Base-by-base conservation (phyloP, 1,140 invertebrate genomes). In the Drosophila rhopaloa region DNA sequence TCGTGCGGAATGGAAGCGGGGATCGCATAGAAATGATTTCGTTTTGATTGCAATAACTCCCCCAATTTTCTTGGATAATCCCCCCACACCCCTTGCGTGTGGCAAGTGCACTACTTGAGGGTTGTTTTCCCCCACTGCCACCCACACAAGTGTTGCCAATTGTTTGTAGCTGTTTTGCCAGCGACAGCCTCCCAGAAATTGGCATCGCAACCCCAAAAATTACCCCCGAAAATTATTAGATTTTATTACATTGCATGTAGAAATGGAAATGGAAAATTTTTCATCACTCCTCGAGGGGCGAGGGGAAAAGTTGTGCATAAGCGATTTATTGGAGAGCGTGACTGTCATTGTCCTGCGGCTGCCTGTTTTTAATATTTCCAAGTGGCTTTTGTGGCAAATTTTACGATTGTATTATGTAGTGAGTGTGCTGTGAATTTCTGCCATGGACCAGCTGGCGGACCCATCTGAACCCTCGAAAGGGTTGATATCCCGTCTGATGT, bases 11-110 rank as follows among this genome's bases (percentile, higher is more conserved):
- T 59, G 46, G 38, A 37, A 44, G 59, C 37, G 60, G 50, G 71
- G 54, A 75, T 76, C 57, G 68, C 85, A 90, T 86, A 79, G 80
- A 80, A 86, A 91, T 91, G 88, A 91, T 91, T 91, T 91, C 79
- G 73, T 90, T 91, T 91, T 91, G 90, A 91, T 91, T 91, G 90
- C 89, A 90, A 91, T 91, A 86, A 90, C 82, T 70, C 53, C 75
- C 74, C 73, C 73, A 73, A 76, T 57, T 62, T 43, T 76, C 59
- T 53, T 47, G 51, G 43, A 44, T 32, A 55, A 44, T 37, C 38
- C 44, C 46, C 19, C 51, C 11, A n/a, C 14, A 50, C 44, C 19
- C 35, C 51, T 32, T 44, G 7, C 29, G 24, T 32, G 46, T 38
- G 77, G 65, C 66, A 80, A 84, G 81, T 84, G 81, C 81, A 85